A percentile compares a stretch with the other conserved stretches of the same genome.
Conservation (phyloP, 2,797 vertebrate genomes). For the Peromyscus attwateri region DNA sequence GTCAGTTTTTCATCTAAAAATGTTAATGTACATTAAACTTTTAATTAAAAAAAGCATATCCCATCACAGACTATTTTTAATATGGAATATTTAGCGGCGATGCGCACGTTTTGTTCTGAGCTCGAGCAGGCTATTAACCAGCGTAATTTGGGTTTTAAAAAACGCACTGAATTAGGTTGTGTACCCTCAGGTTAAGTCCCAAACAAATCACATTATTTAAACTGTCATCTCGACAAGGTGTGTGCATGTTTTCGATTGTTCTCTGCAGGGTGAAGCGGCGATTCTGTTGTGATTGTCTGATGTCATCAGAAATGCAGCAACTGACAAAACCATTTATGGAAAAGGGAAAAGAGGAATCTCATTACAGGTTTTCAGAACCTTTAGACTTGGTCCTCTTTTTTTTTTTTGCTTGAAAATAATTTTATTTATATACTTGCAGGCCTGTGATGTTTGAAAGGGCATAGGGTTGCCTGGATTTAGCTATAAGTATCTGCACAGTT, state of each 20-base stretch:
- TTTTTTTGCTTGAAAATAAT: slow-evolving; percentile 62
- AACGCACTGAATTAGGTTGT: slow-evolving; percentile 76
- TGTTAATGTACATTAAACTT: slow-evolving; percentile 88
- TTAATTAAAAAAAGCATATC: slow-evolving; percentile 88
- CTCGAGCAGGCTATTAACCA: slow-evolving; percentile 76
- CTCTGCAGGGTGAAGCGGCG: slow-evolving; percentile 45
- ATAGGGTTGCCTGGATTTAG: slow-evolving; percentile 18
- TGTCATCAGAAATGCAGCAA: slow-evolving; percentile 76
- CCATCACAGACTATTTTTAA: slow-evolving; percentile 86
- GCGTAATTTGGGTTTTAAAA: slow-evolving; percentile 78
- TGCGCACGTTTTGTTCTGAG: slow-evolving; percentile 77
- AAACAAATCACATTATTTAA: slow-evolving; percentile 58
- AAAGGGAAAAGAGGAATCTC: slow-evolving; percentile 70
- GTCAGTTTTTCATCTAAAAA: slow-evolving; percentile 88
- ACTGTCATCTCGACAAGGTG: slow-evolving; percentile 48
- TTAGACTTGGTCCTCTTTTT: neutral
- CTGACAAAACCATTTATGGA: slow-evolving; percentile 67
- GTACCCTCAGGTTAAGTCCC: slow-evolving; percentile 74
- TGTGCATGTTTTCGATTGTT: neutral
- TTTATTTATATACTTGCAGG: slow-evolving; percentile 1
- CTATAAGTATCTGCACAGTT: neutral
- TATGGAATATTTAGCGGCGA: slow-evolving; percentile 78
- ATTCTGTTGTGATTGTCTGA: slow-evolving; percentile 71
- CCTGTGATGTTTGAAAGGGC: neutral
- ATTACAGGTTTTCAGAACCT: slow-evolving; percentile 68